Evolutionary conservation across 2,888 invertebrate species (phyloP).

Genomic region (Andrena flavipes): DNA sequence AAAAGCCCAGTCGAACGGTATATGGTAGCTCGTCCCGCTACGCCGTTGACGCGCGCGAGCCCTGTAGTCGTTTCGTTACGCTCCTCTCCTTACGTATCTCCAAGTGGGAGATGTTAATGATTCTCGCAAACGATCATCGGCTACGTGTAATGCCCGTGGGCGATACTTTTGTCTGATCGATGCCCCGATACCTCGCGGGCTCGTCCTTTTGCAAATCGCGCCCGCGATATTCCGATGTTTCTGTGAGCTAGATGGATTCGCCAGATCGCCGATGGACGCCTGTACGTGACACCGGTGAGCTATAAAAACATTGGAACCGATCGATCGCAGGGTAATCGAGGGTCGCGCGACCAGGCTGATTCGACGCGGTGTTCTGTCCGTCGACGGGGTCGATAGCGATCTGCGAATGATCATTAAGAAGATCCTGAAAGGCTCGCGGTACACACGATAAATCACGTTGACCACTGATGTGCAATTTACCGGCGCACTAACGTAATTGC

Average conservation of each 20-base stretch:
- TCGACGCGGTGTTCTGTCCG: constrained; percentile 12
- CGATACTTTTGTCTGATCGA: constrained; percentile 37
- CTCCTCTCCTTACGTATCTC: constrained; percentile 14
- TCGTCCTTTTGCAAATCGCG: constrained; percentile 19
- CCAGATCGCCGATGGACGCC: not conserved
- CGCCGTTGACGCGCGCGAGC: constrained; percentile 6
- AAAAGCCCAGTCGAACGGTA: constrained; percentile 35
- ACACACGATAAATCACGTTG: constrained; percentile 72
- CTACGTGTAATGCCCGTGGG: constrained; percentile 23
- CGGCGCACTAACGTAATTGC: constrained; percentile 62
- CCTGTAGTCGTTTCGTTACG: constrained; percentile 30
- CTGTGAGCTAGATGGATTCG: not conserved
- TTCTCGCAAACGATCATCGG: constrained; percentile 46
- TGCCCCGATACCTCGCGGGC: not conserved
- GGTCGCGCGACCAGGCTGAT: constrained; percentile 15
- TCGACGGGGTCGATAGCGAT: constrained; percentile 67
- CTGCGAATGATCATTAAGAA: constrained; percentile 71
- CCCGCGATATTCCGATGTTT: not conserved
- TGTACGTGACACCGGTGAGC: not conserved
- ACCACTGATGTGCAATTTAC: constrained; percentile 61
- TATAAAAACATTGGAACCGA: constrained; percentile 4
- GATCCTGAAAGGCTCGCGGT: constrained; percentile 65
- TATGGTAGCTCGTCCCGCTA: constrained; percentile 36
- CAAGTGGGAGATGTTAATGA: constrained; percentile 56
- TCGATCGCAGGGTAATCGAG: constrained; percentile 8